Conservation (phyloP, 2,888 invertebrate genomes). For the Apoda limacodes region DNA sequence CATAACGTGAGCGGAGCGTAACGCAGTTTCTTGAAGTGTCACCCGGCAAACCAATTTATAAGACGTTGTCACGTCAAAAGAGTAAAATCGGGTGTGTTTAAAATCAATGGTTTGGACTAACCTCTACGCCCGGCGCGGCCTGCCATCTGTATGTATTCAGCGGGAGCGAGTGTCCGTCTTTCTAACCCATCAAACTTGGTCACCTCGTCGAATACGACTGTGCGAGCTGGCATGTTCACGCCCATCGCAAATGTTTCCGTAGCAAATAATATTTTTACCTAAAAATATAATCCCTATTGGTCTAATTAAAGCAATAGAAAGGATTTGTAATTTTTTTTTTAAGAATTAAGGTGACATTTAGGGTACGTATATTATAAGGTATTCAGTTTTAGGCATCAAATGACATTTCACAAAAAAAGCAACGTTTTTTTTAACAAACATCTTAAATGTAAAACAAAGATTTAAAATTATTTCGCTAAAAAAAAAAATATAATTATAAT, state of each 20-base stretch:
- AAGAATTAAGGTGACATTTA: background rate
- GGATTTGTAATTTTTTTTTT: background rate
- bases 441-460: too few species aligned
- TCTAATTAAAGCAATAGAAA: background rate
- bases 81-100: too few species aligned
- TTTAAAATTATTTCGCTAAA: too few species aligned
- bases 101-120: constrained; percentile 7
- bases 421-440: background rate
- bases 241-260: constrained; percentile 99
- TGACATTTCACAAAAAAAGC: background rate
- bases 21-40: too few species aligned
- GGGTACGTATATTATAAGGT: too few species aligned
- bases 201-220: constrained; percentile 95
- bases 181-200: constrained; percentile 91
- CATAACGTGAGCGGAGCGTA: too few species aligned
- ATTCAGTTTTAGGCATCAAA: background rate
- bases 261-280: constrained; percentile 89
- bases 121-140: constrained; percentile 96
- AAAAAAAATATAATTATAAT: too few species aligned
- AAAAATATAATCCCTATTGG: too few species aligned
- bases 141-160: constrained; percentile 99
- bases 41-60: too few species aligned
- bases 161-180: constrained; percentile 82
- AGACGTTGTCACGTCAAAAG: too few species aligned
- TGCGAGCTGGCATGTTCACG: constrained; percentile 99